Base-by-base conservation (phyloP, 2,113 vertebrate species). In the Prochilodus magdalenae region DNA sequence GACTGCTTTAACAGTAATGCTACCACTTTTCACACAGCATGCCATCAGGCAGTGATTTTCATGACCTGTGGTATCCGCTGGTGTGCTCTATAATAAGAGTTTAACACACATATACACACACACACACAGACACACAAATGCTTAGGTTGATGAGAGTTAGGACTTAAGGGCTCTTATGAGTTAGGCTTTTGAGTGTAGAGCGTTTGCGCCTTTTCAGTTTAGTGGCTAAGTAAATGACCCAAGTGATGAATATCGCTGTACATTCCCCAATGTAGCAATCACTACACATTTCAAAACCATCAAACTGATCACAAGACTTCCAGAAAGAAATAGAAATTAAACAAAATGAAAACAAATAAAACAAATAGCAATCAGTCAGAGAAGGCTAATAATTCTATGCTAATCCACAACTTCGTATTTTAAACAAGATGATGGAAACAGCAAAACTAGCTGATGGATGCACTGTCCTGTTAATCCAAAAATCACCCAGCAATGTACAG, bases 1-100 rank as follows among this genome's bases (percentile, higher is more conserved):
- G 51, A 47, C 67, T 29, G 69, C 51, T 67, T 62, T 60, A 72
- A 80, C 77, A 44, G 63, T 16, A 36, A 72, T 51, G 65, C 77
- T 73, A 51, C 77, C 84, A 78, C 69, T 83, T 67, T 69, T 73
- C 81, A 76, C 49, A 83, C 75, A 66, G 47, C 49, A 59, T 29
- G 47, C 51, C 78, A 73, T 73, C 72, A 80, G 57, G 69, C 29
- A 77, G 40, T 60, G 40, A 47, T 49, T 47, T 49, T 49, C 75
- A 83, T 36, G 40, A 67, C 53, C 47, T 63, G 63, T 24, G 29
- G 13, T 51, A 72, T 60, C 67, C 55, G 49, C 30, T 72, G 57
- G 26, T 57, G 2, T 75, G 18, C 14, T 14, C 51, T 26, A 49
- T 75, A 33, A 60, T 76, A 29, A 49, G 24, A 29, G 14, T 62